Conservation (phyloP, 2,888 invertebrate species). For the Cordilura impudica region DNA sequence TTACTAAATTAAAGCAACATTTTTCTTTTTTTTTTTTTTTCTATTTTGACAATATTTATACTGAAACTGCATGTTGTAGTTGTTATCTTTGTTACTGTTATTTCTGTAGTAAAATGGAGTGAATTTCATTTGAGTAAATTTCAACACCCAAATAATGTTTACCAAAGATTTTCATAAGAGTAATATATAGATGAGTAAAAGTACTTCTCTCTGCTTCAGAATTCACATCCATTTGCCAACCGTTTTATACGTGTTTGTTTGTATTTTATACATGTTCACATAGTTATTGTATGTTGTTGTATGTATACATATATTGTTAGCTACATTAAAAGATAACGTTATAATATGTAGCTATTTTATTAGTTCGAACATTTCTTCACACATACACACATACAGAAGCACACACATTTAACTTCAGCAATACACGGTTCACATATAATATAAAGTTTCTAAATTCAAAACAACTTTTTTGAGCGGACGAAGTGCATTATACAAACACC, state of each 20-base stretch:
- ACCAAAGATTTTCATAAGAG: not conserved
- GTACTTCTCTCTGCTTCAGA: not conserved
- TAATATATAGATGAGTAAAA: no score
- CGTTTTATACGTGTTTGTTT: not conserved
- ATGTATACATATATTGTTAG: not conserved
- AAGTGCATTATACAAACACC: no score
- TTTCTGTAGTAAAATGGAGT: not conserved
- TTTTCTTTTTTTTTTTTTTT: not conserved
- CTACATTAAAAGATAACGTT: not conserved
- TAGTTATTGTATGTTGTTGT: not conserved
- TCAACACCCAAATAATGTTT: not conserved
- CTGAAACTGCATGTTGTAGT: not conserved
- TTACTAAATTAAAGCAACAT: not conserved
- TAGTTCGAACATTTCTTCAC: no score
- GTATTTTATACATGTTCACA: not conserved
- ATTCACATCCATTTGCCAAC: not conserved
- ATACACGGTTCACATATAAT: no score
- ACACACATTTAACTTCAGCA: not conserved
- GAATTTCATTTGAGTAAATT: no score
- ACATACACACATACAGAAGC: not conserved
- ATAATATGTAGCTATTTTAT: not conserved
- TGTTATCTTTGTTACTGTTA: slow-evolving; percentile 2
- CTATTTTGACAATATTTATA: not conserved
- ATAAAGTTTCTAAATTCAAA: no score
- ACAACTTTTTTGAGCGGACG: no score